These are phyloP conservation scores for Neoarius graeffei DNA, from an alignment of 2,113 vertebrate genomes.

Conservation along the genomic window DNA sequence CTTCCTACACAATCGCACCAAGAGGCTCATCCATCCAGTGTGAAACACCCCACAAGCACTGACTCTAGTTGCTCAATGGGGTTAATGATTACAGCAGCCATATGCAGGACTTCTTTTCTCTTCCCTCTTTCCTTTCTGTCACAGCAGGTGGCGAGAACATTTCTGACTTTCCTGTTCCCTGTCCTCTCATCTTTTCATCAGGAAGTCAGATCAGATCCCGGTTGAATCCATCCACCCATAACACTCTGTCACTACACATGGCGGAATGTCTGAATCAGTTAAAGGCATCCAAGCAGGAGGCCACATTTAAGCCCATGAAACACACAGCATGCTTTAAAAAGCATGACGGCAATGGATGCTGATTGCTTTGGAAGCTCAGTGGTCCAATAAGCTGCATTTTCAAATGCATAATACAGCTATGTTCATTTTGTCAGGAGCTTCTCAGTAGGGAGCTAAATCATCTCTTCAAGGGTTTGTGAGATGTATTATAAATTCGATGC, in stretches of 20 bases:
- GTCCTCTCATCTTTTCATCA: not conserved
- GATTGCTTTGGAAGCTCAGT: not conserved
- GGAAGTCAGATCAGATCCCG: not conserved
- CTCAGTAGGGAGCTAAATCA: not conserved
- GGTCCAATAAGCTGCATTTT: not conserved
- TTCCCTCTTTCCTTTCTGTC: not conserved
- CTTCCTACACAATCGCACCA: not conserved
- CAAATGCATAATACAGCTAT: not conserved
- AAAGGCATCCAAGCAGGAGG: constrained; percentile 16
- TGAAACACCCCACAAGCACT: not conserved
- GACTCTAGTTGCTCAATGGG: not conserved
- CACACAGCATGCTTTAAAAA: not conserved
- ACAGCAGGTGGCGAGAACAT: not conserved
- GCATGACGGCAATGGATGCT: not conserved
- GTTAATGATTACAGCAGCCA: not conserved
- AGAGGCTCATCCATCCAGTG: not conserved
- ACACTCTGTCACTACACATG: not conserved
- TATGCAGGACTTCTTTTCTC: not conserved
- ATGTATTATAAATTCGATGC: not conserved
- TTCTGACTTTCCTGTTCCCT: not conserved
- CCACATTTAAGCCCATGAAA: constrained; percentile 1
- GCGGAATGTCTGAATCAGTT: not conserved
- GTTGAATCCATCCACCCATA: not conserved
- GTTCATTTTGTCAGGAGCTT: not conserved
- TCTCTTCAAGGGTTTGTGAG: not conserved